Evolutionary conservation across 2,888 invertebrate genomes (phyloP), one percentile per base, ranked within the genome.

Genomic region (Quadroppia sp.): DNA sequence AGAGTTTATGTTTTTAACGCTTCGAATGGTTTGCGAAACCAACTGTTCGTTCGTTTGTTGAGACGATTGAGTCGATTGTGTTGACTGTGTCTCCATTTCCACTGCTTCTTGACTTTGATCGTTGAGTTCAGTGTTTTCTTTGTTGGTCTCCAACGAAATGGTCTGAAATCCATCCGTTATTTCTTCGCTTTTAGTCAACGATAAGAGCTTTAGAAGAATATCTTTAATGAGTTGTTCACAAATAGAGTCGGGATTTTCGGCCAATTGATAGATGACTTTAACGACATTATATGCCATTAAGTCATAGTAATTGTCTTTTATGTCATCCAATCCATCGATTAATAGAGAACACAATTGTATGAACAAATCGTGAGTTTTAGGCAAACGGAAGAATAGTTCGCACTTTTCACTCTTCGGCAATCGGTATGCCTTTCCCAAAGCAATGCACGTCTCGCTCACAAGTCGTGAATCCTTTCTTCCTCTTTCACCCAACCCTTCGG

Each of bases 401-500:
- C 9, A 53, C 4, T 25, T 73, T 28, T 75, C 78, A 75, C 77
- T 81, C 81, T 81, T 81, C 77, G 76, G 78, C 76, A 48, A 71
- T 25, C 30, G 77, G 71, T n/a, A 83, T 76, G 74, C 67, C 77
- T 86, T 85, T 1, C 85, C 78, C 25, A 89, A 81, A 42, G 87
- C 86, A 77, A 84, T 82, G 78, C 88, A 89, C 0, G 87, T 85
- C 70, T 86, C 85, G 64, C 85, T 83, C 1, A 87, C 86, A 70
- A 89, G 81, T 11, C 85, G 80, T 77, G 87, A 83, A 80, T 87
- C 85, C 1, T 81, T 81, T 59, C 82, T 82, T 1, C 86, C 85
- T 69, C 85, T 80, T 42, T 82, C 81, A 17, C 85, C 88, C 17
- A 92, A 85, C 0, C 90, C 91, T 77, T 91, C 87, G 17, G 86